phyloP scores from a whole-genome alignment of 2,113 vertebrate species.

The Eclectus roratus region DNA sequence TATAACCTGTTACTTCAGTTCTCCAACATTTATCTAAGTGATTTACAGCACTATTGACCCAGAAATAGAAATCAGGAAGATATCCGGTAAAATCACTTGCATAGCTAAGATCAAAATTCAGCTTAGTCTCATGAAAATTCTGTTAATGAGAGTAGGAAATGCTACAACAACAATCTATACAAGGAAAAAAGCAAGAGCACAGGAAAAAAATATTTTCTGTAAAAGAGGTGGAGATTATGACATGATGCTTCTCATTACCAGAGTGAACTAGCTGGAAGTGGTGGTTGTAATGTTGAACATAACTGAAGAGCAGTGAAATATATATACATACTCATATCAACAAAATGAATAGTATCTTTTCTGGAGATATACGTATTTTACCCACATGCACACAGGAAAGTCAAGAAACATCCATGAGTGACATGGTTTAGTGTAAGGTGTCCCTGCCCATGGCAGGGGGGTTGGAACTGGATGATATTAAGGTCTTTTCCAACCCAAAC shows the following conservation, averaged over 20 bases:
- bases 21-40: background rate
- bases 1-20: background rate
- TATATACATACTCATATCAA: rapidly evolving
- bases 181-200: background rate
- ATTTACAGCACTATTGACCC: background rate
- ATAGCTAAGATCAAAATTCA: background rate
- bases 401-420: background rate
- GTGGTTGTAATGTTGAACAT: too few relatives aligned
- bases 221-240: background rate
- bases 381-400: rapidly evolving
- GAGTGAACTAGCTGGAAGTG: background rate
- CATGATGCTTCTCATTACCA: background rate
- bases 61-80: background rate
- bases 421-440: background rate
- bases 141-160: background rate
- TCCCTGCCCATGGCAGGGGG: background rate
- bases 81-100: background rate
- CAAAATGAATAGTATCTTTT: background rate
- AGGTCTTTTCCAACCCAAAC: background rate
- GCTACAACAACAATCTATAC: background rate
- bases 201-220: background rate
- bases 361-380: rapidly evolving
- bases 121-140: background rate
- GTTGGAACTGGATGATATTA: background rate
- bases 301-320: background rate